phyloP scores from a whole-genome alignment of 2,888 invertebrate genomes.

The Caradrina clavipalpis region DNA sequence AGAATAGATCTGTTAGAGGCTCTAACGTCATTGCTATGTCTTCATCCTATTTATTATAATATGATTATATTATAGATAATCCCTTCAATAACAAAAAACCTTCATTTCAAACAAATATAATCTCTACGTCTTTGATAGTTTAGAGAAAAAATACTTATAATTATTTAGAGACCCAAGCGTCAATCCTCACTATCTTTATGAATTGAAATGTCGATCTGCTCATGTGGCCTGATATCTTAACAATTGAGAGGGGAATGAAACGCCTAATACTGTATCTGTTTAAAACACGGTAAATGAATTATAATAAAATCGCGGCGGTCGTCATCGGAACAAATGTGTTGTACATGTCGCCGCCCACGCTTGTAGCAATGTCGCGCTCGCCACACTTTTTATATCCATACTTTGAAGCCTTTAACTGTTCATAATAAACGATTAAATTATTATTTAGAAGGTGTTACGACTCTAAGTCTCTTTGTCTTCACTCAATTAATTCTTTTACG shows the following conservation, averaged over 20 bases:
- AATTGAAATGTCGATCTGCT: conserved; percentile 48
- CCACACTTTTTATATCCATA: conserved; percentile 62
- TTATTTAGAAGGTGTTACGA: conserved; percentile 31
- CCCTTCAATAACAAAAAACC: too few species aligned
- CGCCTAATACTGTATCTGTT: conserved; percentile 70
- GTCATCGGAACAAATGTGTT: conserved; percentile 87
- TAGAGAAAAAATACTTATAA: conserved; percentile 46
- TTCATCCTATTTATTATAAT: conserved; percentile 6
- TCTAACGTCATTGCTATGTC: conserved; percentile 30
- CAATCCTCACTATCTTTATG: conserved; percentile 48
- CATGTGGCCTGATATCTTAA: conserved; percentile 53
- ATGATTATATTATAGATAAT: conserved; percentile 29
- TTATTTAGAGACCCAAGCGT: conserved; percentile 16
- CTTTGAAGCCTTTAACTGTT: conserved; percentile 35
- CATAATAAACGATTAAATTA: conserved; percentile 45
- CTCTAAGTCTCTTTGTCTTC: background rate
- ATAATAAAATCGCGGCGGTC: conserved; percentile 86
- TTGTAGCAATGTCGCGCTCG: conserved; percentile 60
- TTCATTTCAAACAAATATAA: conserved; percentile 29
- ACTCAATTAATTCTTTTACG: conserved; percentile 5
- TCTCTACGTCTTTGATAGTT: conserved; percentile 21
- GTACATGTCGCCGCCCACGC: conserved; percentile 85
- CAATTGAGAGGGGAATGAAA: conserved; percentile 54
- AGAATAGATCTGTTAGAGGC: conserved; percentile 6
- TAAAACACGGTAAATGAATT: conserved; percentile 87